phyloP scores from a whole-genome alignment of 2,888 invertebrate species.

The Orthosia incerta region DNA sequence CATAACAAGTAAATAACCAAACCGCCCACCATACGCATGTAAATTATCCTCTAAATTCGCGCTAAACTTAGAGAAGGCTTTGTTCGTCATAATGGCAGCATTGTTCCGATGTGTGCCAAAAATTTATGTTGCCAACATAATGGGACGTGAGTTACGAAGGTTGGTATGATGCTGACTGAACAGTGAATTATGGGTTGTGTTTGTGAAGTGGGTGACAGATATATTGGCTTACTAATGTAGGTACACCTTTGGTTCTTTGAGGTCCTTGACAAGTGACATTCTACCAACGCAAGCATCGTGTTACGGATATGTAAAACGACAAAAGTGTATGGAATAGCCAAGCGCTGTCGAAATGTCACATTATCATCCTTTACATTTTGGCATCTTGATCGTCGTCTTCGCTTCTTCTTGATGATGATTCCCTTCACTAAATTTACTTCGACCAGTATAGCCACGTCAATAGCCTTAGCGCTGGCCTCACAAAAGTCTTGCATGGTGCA shows the following conservation, averaged over 20 bases:
- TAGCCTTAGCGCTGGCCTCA: too few relatives aligned
- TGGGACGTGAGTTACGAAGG: conserved; percentile 46
- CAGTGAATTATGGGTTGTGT: conserved; percentile 38
- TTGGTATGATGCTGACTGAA: conserved; percentile 41
- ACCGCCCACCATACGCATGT: conserved; percentile 33
- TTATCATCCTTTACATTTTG: too few relatives aligned
- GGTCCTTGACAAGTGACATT: too few relatives aligned
- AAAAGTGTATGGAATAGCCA: too few relatives aligned
- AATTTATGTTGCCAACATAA: conserved; percentile 64
- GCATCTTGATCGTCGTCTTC: too few relatives aligned
- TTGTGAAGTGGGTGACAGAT: conserved; percentile 18
- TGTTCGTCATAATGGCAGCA: conserved; percentile 60
- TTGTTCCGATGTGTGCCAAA: conserved; percentile 64
- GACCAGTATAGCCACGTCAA: too few relatives aligned
- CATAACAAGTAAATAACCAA: conserved; percentile 50
- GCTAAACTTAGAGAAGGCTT: conserved; percentile 53
- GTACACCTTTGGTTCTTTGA: background rate
- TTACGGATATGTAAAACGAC: too few relatives aligned
- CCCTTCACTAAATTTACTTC: too few relatives aligned
- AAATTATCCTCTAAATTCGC: conserved; percentile 43
- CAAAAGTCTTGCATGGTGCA: too few relatives aligned
- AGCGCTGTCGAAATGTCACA: too few relatives aligned
- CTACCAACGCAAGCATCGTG: too few relatives aligned
- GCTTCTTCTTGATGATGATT: too few relatives aligned
- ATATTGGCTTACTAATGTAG: conserved; percentile 5